Evolutionary conservation across 2,888 invertebrate genomes (phyloP).

Genomic region (Temnothorax ravouxi): DNA sequence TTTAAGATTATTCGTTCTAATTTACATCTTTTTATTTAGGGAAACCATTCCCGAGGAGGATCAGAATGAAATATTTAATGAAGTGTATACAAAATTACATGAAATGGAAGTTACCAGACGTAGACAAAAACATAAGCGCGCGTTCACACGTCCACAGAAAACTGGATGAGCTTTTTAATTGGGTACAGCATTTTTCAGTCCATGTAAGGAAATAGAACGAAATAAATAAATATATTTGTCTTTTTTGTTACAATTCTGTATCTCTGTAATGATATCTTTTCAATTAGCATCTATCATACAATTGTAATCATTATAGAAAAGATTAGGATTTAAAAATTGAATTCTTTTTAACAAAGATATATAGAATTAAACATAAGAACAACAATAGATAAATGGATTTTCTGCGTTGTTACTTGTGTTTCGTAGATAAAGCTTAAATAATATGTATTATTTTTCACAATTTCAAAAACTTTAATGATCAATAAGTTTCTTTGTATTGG

Average conservation of each 20-base stretch:
- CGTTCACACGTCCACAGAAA: constrained; percentile 88
- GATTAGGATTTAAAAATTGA: background rate
- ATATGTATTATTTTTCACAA: background rate
- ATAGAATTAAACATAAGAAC: constrained; percentile 7
- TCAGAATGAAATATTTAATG: constrained; percentile 93
- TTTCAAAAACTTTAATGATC: constrained; percentile 19
- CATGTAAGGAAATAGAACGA: constrained; percentile 15
- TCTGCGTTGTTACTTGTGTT: background rate
- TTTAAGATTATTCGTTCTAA: background rate
- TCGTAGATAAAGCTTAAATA: background rate
- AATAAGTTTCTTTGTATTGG: constrained; percentile 74
- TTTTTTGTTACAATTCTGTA: constrained; percentile 15
- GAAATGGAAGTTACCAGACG: constrained; percentile 90
- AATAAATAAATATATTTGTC: constrained; percentile 28
- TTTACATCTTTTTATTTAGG: constrained; percentile 85
- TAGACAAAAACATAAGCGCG: constrained; percentile 89
- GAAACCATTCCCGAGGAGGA: constrained; percentile 95
- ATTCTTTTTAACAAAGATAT: background rate
- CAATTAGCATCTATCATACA: background rate
- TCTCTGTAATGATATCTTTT: background rate
- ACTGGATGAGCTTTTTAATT: constrained; percentile 24
- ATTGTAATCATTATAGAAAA: background rate
- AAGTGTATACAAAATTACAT: constrained; percentile 92
- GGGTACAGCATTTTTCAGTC: constrained; percentile 7
- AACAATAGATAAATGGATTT: background rate